Base-by-base conservation (phyloP, 1,140 invertebrate genomes). In the Drosophila eugracilis region DNA sequence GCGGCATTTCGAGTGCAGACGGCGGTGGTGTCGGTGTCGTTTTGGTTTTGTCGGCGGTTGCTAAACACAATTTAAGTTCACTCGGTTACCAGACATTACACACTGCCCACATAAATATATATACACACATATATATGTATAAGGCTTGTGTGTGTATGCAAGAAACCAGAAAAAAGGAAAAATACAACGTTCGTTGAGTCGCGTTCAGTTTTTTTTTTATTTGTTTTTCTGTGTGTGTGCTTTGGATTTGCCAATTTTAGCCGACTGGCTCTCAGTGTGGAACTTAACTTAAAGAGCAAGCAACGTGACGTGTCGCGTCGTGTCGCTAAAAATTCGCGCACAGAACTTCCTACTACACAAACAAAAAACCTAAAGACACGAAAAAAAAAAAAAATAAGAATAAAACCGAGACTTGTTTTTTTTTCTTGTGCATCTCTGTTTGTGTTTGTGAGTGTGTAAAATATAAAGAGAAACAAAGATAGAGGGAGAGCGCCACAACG, bases 251-350 rank as follows among this genome's bases (percentile, higher is more conserved):
- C 83, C 83, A 88, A 88, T 88, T 88, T 86, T 88, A 88, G 74
- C 53, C 77, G 60, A 70, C 78, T 71, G 73, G 76, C 81, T 86
- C 81, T 80, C 81, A 88, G 77, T 86, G 75, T 88, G 77, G 65
- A 88, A 88, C 78, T 88, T 88, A 86, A 88, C 78, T 86, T 88
- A 86, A 88, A 88, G 83, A 88, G 83, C 83, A 78, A 88, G 83
- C 66, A 88, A 88, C 83, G 83, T 88, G 83, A 88, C 83, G 83
- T 88, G 83, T 81, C 73, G 77, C 72, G 83, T 81, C 83, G 83
- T 88, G 83, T 86, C 73, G 77, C 72, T 75, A 28, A 34, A 59
- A 77, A 76, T 71, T 71, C 67, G 73, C 73, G 69, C 78, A 76
- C 78, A 76, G 52, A 83, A 83, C 78, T 83, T 78, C 78, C 78